These are phyloP conservation scores for Pterophyllum scalare DNA, from an alignment of 2,113 vertebrate genomes.

Conservation along the genomic window DNA sequence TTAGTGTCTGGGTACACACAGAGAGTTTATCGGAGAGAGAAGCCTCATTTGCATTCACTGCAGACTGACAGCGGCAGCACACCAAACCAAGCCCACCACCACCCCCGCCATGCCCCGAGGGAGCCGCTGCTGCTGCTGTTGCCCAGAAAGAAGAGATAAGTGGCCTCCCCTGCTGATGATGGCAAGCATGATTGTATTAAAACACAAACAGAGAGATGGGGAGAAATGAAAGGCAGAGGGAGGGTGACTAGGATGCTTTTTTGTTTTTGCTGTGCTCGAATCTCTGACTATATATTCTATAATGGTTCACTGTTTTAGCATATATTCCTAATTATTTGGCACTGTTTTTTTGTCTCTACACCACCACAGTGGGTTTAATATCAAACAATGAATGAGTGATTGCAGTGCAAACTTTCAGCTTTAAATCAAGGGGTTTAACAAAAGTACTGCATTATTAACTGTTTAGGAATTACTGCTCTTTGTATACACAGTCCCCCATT, in stretches of 20 bases:
- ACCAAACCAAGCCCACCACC: conserved; percentile 35
- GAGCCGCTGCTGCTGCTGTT: conserved; percentile 41
- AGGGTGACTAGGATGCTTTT: conserved; percentile 14
- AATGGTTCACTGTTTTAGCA: neutral
- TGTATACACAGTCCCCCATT: too few relatives aligned
- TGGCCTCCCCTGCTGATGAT: conserved; percentile 59
- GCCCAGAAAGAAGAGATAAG: conserved; percentile 41
- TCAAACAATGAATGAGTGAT: too few relatives aligned
- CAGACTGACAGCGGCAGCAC: conserved; percentile 41
- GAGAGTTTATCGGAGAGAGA: conserved; percentile 41
- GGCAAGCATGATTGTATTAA: conserved; percentile 58
- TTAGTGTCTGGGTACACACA: conserved; percentile 23
- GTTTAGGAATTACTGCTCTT: too few relatives aligned
- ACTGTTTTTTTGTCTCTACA: neutral
- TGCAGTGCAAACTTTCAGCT: too few relatives aligned
- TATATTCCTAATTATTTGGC: neutral
- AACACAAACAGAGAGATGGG: conserved; percentile 31
- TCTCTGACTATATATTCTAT: neutral
- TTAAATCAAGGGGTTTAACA: too few relatives aligned
- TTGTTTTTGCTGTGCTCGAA: conserved; percentile 24
- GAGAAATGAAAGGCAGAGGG: conserved; percentile 43
- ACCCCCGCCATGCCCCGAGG: conserved; percentile 40
- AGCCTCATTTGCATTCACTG: conserved; percentile 74
- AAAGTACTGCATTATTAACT: too few relatives aligned
- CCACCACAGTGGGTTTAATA: too few relatives aligned